These are phyloP conservation scores for Cryptocephalus moraei DNA, from an alignment of 2,888 invertebrate species.

Conservation along the genomic window DNA sequence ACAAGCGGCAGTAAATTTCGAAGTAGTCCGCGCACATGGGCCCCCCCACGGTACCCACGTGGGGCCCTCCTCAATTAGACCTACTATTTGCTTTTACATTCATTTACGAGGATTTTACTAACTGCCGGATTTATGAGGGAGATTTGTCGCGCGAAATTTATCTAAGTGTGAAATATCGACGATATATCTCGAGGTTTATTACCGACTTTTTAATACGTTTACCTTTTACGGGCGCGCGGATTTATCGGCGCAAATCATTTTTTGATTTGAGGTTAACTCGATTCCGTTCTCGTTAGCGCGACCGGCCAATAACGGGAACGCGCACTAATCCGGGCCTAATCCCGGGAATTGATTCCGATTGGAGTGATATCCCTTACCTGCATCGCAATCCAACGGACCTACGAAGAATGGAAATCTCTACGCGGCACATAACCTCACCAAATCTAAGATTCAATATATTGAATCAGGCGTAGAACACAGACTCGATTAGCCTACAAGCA, in stretches of 20 bases:
- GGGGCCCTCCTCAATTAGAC: slow-evolving; percentile 36
- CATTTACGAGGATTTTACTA: slow-evolving; percentile 38
- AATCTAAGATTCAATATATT: no score
- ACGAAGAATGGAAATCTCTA: no score
- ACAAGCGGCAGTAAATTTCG: slow-evolving; percentile 1
- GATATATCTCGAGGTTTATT: slow-evolving; percentile 29
- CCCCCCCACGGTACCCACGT: slow-evolving; percentile 24
- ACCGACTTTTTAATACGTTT: slow-evolving; percentile 20
- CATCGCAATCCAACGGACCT: no score
- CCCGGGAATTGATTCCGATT: no score
- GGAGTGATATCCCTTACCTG: no score
- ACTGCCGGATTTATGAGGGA: slow-evolving; percentile 37
- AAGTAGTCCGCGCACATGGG: slow-evolving; percentile 27
- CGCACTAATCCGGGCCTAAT: no score
- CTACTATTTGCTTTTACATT: slow-evolving; percentile 37
- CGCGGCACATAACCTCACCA: no score
- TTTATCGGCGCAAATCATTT: slow-evolving; percentile 7
- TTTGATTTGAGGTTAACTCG: background rate
- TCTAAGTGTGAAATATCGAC: slow-evolving; percentile 34
- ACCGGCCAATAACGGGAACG: background rate
- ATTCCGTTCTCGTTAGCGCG: slow-evolving; percentile 4
- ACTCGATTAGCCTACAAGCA: no score
- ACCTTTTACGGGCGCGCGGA: background rate
- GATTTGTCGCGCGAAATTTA: slow-evolving; percentile 35
- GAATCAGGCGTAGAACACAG: no score